These are phyloP conservation scores for Hartigia nigra DNA, from an alignment of 2,888 invertebrate genomes.

Conservation along the genomic window DNA sequence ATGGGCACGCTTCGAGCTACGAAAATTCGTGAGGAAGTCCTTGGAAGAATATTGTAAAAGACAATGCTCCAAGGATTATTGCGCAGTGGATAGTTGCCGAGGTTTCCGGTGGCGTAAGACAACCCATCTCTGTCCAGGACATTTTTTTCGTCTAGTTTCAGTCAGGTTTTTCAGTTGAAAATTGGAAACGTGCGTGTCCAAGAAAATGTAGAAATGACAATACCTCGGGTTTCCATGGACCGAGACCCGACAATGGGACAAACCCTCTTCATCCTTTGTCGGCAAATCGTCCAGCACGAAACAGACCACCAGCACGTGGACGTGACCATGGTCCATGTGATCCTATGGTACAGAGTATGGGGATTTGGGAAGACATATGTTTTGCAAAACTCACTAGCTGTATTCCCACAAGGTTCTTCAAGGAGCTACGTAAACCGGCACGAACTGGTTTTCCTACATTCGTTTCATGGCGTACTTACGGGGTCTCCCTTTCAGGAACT, in stretches of 20 bases:
- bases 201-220: conserved; percentile 45
- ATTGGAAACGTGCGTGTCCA: conserved; percentile 48
- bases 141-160: conserved; percentile 16
- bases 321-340: not conserved
- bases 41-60: not conserved
- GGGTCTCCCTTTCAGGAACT: not conserved
- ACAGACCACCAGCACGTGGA: conserved; percentile 18
- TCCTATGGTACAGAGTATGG: not conserved
- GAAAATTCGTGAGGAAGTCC: not conserved
- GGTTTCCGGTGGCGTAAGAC: not conserved
- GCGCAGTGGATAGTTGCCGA: not conserved
- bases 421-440: not conserved
- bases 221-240: conserved; percentile 46
- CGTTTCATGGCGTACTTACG: not conserved
- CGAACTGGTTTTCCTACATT: not conserved
- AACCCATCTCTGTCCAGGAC: not conserved
- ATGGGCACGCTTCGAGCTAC: conserved; percentile 62
- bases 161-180: conserved; percentile 25
- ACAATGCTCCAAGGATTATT: not conserved
- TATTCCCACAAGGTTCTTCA: not conserved
- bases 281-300: conserved; percentile 29
- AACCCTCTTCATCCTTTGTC: conserved; percentile 44
- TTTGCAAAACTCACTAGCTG: not conserved
- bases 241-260: conserved; percentile 44
- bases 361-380: not conserved